Percentiles rank a stretch among this genome's conserved stretches.
Conservation (phyloP, 2,113 vertebrate genomes). For the Thamnophis sirtalis region DNA sequence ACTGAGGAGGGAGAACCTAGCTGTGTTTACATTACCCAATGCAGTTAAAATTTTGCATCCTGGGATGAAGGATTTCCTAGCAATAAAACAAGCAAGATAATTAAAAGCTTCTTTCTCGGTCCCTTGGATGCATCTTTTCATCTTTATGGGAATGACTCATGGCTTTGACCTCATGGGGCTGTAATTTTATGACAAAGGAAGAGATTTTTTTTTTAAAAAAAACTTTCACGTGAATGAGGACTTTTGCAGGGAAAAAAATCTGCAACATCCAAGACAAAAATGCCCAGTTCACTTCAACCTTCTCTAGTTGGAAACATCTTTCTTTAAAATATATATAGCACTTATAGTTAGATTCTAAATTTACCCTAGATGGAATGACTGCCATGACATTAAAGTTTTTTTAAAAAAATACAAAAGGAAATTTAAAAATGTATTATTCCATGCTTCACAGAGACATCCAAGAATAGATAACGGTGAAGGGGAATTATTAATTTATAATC, state of each 20-base stretch:
- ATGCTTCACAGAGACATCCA: not conserved
- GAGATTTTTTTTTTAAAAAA: not conserved
- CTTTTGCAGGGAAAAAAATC: not conserved
- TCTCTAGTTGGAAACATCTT: not conserved
- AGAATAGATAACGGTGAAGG: not conserved
- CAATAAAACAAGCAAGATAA: not conserved
- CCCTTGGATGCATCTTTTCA: not conserved
- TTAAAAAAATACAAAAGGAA: not conserved
- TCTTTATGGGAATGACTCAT: constrained; percentile 2
- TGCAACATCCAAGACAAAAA: not conserved
- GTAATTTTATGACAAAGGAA: not conserved
- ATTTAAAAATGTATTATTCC: not conserved
- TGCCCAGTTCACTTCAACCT: too few relatives aligned
- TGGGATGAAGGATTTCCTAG: not conserved
- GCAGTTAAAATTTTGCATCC: not conserved
- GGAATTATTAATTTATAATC: not conserved
- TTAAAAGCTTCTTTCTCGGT: not conserved
- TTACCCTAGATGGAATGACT: not conserved
- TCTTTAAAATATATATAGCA: not conserved
- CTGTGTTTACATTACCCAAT: not conserved
- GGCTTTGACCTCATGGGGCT: not conserved
- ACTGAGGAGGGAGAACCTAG: not conserved
- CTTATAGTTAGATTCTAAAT: not conserved
- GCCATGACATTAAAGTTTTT: not conserved
- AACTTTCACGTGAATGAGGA: not conserved